Evolutionary conservation across 2,797 vertebrate genomes (phyloP).

Genomic region (Erithacus rubecula): DNA sequence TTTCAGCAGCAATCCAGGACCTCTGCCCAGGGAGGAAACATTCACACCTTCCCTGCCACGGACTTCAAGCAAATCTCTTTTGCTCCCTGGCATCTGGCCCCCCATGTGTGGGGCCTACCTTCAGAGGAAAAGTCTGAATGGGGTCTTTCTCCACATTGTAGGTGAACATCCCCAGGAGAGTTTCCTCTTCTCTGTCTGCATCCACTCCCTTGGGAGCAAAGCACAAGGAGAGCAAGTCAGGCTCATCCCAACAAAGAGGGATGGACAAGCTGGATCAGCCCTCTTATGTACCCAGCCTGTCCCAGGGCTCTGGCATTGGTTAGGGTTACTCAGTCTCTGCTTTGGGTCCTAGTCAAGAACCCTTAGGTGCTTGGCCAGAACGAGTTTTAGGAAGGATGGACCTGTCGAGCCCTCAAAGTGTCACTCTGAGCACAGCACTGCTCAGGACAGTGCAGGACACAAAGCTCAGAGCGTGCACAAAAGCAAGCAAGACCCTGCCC

Average conservation of each 20-base stretch:
- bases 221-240: not conserved
- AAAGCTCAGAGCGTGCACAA: not conserved
- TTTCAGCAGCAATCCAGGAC: not conserved
- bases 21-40: not conserved
- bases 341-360: fast-evolving
- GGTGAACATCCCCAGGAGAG: not conserved
- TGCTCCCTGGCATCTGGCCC: not conserved
- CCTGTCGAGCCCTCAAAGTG: fast-evolving
- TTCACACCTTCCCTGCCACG: fast-evolving
- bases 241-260: fast-evolving
- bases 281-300: not conserved
- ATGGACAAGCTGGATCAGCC: not conserved
- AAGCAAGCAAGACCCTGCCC: not conserved
- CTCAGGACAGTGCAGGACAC: not conserved
- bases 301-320: not conserved
- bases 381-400: not conserved
- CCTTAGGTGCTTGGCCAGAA: not conserved
- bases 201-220: not conserved
- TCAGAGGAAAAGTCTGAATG: not conserved
- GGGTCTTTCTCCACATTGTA: not conserved
- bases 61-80: not conserved
- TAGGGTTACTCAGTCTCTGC: not conserved
- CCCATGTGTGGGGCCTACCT: not conserved
- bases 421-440: fast-evolving
- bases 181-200: not conserved